phyloP scores from a whole-genome alignment of 2,888 invertebrate species.

The Synanthedon formicaeformis region DNA sequence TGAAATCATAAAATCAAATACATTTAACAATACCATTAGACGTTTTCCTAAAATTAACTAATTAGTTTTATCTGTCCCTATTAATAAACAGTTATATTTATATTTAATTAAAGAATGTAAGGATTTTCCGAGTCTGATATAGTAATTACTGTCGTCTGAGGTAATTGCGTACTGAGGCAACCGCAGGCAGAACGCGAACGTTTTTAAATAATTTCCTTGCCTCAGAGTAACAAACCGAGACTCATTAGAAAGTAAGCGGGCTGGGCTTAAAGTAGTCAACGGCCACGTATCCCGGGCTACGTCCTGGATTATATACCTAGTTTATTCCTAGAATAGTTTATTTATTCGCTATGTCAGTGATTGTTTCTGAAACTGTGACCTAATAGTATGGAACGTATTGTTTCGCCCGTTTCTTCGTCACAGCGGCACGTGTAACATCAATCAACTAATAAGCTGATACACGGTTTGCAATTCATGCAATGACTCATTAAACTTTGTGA shows the following conservation, averaged over 20 bases:
- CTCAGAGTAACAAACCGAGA: conserved; percentile 37
- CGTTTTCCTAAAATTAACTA: too few species aligned
- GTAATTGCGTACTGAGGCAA: conserved; percentile 27
- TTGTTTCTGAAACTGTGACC: too few species aligned
- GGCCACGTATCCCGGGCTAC: conserved; percentile 40
- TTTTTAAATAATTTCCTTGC: conserved; percentile 20
- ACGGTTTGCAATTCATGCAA: background rate
- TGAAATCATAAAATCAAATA: too few species aligned
- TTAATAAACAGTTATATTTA: too few species aligned
- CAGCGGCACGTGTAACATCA: background rate
- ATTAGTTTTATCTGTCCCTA: too few species aligned
- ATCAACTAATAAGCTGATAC: background rate
- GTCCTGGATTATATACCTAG: conserved; percentile 19
- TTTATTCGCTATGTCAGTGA: too few species aligned
- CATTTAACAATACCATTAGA: too few species aligned
- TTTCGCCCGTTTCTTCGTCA: conserved; percentile 31
- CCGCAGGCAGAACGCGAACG: conserved; percentile 27
- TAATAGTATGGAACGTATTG: conserved; percentile 3
- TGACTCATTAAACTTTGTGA: background rate
- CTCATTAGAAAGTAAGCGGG: conserved; percentile 63
- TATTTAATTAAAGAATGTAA: background rate
- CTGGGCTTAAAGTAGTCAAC: conserved; percentile 47
- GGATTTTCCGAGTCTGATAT: conserved; percentile 25
- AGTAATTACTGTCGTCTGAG: conserved; percentile 28
- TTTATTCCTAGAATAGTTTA: too few species aligned